Evolutionary conservation across 1,140 invertebrate species (phyloP).

Genomic region (Eupristina koningsbergeri): DNA sequence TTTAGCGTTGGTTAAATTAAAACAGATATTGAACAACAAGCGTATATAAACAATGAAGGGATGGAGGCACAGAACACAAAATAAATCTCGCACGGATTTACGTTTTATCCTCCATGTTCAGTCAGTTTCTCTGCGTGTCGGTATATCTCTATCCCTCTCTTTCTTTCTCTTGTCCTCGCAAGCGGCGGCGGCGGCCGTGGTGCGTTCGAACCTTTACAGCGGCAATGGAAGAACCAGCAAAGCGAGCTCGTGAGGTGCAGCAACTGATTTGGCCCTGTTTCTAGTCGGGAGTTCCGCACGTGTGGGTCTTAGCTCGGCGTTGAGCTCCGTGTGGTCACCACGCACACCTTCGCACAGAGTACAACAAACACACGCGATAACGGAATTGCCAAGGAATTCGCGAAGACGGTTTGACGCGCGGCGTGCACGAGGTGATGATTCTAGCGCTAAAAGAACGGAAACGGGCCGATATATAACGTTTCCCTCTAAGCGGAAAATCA

Average conservation of each 20-base stretch:
- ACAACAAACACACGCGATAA: neutral
- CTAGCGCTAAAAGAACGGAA: slow-evolving; percentile 13
- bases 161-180: slow-evolving; percentile 12
- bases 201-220: slow-evolving; percentile 23
- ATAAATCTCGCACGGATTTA: slow-evolving; percentile 23
- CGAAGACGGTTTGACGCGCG: neutral
- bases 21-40: neutral
- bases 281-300: neutral
- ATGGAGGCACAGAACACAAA: slow-evolving; percentile 13
- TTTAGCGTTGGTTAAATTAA: neutral
- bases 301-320: neutral
- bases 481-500: slow-evolving; percentile 39
- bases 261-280: slow-evolving; percentile 5
- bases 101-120: slow-evolving; percentile 38
- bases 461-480: neutral
- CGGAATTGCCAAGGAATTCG: neutral
- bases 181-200: slow-evolving; percentile 25
- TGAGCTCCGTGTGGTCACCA: neutral
- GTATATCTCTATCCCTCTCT: slow-evolving; percentile 2
- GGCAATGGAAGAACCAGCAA: slow-evolving; percentile 23
- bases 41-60: neutral
- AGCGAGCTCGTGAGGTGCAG: neutral
- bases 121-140: neutral
- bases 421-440: neutral
- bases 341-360: slow-evolving; percentile 1